A percentile compares a stretch with the other conserved stretches of the same genome.
Conservation (phyloP, 2,888 invertebrate species). For the Mactromeris polynyma region DNA sequence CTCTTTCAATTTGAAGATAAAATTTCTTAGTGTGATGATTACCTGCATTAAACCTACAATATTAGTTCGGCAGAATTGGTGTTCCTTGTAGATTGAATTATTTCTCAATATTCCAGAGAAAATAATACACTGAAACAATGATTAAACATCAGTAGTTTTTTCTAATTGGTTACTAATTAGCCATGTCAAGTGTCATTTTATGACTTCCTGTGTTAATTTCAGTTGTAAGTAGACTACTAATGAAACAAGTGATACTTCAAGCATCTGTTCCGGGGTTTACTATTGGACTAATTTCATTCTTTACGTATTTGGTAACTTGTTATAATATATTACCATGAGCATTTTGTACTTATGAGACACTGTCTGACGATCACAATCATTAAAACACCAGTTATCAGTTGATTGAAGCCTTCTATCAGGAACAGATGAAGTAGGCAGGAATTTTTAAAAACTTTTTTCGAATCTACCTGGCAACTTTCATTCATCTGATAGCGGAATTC, state of each 20-base stretch:
- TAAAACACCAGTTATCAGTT: background rate
- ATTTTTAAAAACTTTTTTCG: background rate
- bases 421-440: background rate
- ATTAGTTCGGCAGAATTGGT: background rate
- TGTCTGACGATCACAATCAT: background rate
- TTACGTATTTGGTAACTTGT: background rate
- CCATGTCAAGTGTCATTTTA: conserved; percentile 26
- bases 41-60: background rate
- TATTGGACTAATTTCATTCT: background rate
- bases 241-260: conserved; percentile 4
- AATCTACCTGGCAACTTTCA: conserved; percentile 14
- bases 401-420: background rate
- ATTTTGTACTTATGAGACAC: background rate
- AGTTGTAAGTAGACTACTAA: background rate
- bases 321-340: background rate
- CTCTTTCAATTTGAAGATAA: background rate
- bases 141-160: background rate
- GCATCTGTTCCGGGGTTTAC: background rate
- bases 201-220: conserved; percentile 34
- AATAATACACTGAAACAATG: background rate
- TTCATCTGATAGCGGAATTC: conserved; percentile 12
- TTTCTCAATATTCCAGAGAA: background rate
- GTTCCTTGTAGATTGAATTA: conserved; percentile 3
- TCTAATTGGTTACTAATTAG: conserved; percentile 30
- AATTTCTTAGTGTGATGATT: background rate